Evolutionary conservation across 2,888 invertebrate species (phyloP).

Genomic region (Ferdinandea cuprea): DNA sequence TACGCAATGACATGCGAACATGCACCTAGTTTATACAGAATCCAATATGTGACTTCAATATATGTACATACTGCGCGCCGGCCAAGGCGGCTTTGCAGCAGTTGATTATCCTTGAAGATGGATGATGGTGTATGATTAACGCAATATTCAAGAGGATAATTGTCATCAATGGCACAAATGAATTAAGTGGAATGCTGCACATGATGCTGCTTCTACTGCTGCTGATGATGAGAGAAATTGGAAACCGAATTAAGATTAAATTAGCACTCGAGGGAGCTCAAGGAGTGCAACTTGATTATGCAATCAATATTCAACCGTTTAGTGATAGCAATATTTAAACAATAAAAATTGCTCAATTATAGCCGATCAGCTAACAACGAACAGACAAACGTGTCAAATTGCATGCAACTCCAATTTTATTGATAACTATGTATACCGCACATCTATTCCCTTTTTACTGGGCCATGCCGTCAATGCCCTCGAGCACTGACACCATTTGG

Average conservation of each 20-base stretch:
- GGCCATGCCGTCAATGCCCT: conserved; percentile 14
- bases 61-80: no score
- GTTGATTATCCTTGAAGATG: conserved; percentile 62
- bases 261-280: conserved; percentile 45
- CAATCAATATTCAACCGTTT: background rate
- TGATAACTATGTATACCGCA: conserved; percentile 23
- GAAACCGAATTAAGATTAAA: conserved; percentile 51
- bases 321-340: no score
- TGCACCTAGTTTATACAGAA: background rate
- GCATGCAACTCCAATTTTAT: conserved; percentile 33
- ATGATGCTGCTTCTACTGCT: no score
- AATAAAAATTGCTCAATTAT: no score
- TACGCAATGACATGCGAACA: conserved; percentile 16
- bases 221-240: conserved; percentile 45
- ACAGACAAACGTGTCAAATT: conserved; percentile 49
- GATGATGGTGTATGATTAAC: conserved; percentile 46
- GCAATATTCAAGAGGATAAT: conserved; percentile 60
- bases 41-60: background rate
- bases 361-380: no score
- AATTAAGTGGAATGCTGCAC: conserved; percentile 51
- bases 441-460: conserved; percentile 1
- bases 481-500: conserved; percentile 57
- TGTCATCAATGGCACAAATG: conserved; percentile 59
- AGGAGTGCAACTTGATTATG: background rate
- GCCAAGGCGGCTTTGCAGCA: conserved; percentile 4